Evolutionary conservation across 2,113 vertebrate genomes (phyloP).

Genomic region (Phasianus colchicus): DNA sequence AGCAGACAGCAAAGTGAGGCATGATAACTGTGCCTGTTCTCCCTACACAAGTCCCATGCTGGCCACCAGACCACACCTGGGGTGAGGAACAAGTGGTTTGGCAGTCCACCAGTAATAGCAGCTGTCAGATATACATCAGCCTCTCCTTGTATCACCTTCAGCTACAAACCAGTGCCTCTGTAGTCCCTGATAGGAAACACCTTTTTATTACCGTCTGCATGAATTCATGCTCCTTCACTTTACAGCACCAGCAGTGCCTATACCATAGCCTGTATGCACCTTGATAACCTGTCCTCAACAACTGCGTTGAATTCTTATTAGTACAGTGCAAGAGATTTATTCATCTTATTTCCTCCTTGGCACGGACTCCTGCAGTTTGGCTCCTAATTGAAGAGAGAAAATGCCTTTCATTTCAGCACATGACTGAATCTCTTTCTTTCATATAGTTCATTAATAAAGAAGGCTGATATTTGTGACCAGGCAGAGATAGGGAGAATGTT

Average conservation of each 20-base stretch:
- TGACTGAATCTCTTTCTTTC: not conserved
- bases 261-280: not conserved
- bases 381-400: not conserved
- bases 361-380: not conserved
- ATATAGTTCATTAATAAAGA: not conserved
- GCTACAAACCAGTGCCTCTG: not conserved
- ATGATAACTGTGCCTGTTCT: not conserved
- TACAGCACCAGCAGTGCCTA: not conserved
- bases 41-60: fast-evolving
- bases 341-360: not conserved
- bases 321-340: not conserved
- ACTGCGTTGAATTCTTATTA: not conserved
- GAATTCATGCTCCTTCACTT: not conserved
- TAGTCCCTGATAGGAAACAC: not conserved
- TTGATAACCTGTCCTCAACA: not conserved
- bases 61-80: not conserved
- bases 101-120: fast-evolving
- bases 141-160: not conserved
- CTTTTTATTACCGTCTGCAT: not conserved
- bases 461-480: not conserved
- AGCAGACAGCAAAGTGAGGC: fast-evolving
- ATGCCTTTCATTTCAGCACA: not conserved
- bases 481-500: not conserved
- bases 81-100: not conserved
- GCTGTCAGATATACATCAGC: not conserved